Evolutionary conservation across 2,888 invertebrate species (phyloP).

Genomic region (Pterobdella sp.): DNA sequence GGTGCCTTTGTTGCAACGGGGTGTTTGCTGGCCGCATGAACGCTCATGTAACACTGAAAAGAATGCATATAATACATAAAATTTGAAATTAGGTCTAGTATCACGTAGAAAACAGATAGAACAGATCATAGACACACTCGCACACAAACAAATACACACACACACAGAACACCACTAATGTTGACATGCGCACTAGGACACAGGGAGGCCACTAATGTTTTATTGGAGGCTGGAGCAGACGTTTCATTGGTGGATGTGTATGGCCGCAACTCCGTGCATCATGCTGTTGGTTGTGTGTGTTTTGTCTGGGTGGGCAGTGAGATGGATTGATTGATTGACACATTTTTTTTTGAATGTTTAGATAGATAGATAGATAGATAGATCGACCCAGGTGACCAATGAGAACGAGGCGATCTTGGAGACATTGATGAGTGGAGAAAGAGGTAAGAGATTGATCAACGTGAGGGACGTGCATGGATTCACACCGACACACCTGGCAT

Average conservation of each 20-base stretch:
- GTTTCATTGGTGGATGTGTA: not conserved
- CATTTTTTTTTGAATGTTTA: constrained; percentile 12
- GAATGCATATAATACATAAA: too few relatives aligned
- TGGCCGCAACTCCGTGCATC: not conserved
- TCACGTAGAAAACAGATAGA: too few relatives aligned
- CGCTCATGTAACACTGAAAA: too few relatives aligned
- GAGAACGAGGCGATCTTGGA: not conserved
- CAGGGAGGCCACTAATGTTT: constrained; percentile 7
- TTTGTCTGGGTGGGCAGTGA: not conserved
- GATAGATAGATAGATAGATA: not conserved
- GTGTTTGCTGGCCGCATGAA: too few relatives aligned
- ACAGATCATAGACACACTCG: too few relatives aligned
- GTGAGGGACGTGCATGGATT: not conserved
- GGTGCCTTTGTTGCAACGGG: too few relatives aligned
- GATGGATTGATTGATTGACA: not conserved
- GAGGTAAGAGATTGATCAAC: not conserved
- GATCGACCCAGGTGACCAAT: not conserved
- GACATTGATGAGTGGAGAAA: not conserved
- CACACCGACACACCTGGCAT: not conserved
- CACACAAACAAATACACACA: too few relatives aligned
- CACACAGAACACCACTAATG: constrained; percentile 2
- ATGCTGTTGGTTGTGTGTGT: constrained; percentile 12
- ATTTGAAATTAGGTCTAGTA: too few relatives aligned
- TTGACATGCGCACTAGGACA: not conserved
- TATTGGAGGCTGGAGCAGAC: constrained; percentile 25